These are phyloP conservation scores for Cettia cetti DNA, from an alignment of 2,113 vertebrate species.

Conservation along the genomic window DNA sequence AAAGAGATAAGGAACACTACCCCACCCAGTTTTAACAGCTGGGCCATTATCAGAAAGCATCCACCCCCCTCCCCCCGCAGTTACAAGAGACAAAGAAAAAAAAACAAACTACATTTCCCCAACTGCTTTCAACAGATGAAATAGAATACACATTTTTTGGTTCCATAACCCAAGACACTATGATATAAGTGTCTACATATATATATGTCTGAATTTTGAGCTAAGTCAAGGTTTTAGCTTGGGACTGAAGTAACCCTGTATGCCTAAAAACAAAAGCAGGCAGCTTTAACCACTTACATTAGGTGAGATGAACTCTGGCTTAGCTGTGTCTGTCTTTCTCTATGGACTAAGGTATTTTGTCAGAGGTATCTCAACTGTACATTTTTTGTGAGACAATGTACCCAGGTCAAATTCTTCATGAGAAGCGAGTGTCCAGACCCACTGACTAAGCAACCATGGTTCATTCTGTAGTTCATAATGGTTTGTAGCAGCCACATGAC, in stretches of 20 bases:
- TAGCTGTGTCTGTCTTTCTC: not conserved
- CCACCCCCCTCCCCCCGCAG: too few relatives aligned
- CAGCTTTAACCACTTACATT: not conserved
- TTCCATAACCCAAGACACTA: too few relatives aligned
- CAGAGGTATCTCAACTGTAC: not conserved
- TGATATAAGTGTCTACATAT: not conserved
- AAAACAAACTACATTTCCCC: too few relatives aligned
- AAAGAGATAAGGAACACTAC: too few relatives aligned
- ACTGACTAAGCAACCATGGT: not conserved
- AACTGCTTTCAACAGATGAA: too few relatives aligned
- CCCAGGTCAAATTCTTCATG: not conserved
- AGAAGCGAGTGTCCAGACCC: not conserved
- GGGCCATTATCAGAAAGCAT: too few relatives aligned
- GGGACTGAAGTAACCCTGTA: not conserved
- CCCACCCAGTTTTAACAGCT: too few relatives aligned
- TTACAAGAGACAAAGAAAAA: too few relatives aligned
- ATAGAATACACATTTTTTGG: too few relatives aligned
- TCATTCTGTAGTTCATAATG: not conserved
- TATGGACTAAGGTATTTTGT: not conserved
- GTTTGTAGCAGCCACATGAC: not conserved
- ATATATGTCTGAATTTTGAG: not conserved
- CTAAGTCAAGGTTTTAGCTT: not conserved
- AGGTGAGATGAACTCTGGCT: not conserved
- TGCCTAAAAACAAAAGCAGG: not conserved
- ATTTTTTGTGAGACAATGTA: not conserved